Base-by-base conservation (phyloP, 1,140 invertebrate genomes). In the Limonius californicus region DNA sequence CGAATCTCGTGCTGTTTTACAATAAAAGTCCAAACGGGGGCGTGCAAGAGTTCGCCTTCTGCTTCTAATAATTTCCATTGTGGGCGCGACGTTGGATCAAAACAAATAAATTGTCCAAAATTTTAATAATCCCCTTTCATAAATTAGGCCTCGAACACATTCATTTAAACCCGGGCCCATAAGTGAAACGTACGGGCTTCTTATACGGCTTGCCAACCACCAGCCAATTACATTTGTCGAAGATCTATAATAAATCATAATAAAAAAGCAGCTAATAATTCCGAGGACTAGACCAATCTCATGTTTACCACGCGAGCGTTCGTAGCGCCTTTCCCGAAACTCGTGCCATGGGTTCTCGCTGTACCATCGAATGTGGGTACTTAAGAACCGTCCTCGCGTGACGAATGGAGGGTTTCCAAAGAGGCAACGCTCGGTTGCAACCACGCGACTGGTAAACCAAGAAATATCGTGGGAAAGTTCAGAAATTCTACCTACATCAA, bases 401-500 rank as follows among this genome's bases (percentile, higher is more conserved):
- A 39, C 35, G 35, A n/a, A 39, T 11, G 11, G n/a, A 39, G 35
- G n/a, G 11, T 39, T 50, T 50, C 45, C 45, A 50, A 50, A 50
- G 45, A 50, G 45, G 45, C 15, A 50, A 50, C 11, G 20, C 19
- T 50, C 14, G 8, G 1, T 50, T 21, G 45, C 12, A 19, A 50
- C 45, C 45, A 50, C 45, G 45, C 45, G 45, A 50, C 45, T 50
- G n/a, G 16, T 50, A 50, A 50, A 19, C 16, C 20, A 19, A 50
- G 45, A 50, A 50, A 50, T 50, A 21, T 50, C 45, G 45, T 50
- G 45, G 45, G 45, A 50, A 50, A 50, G 45, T 50, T 50, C 45
- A 50, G 45, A 50, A 50, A 50, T 50, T 50, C 45, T 50, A 50
- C 45, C 45, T 50, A 50, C 45, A 50, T 50, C 45, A 50, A 50